These are phyloP conservation scores for Rhynchopsitta pachyrhyncha DNA, from an alignment of 2,113 vertebrate genomes.

Conservation along the genomic window DNA sequence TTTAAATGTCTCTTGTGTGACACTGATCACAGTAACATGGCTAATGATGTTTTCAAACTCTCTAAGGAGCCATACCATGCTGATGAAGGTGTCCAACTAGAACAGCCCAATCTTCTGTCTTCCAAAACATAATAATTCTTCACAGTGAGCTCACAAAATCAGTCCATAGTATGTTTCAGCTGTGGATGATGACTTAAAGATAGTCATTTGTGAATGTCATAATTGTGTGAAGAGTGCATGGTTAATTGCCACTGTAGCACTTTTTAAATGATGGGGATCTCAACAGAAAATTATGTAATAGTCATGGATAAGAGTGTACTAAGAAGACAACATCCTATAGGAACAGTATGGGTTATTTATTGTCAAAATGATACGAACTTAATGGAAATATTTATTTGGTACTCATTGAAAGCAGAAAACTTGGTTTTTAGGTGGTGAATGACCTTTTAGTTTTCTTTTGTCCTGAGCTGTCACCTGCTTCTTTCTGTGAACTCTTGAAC, in stretches of 20 bases:
- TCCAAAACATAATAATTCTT: not conserved
- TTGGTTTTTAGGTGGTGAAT: not conserved
- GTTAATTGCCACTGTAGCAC: not conserved
- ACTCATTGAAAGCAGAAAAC: not conserved
- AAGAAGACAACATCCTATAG: not conserved
- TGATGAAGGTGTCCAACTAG: not conserved
- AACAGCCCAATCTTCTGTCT: not conserved
- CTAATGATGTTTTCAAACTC: not conserved
- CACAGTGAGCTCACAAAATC: not conserved
- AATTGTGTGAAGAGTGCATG: not conserved
- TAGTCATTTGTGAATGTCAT: not conserved
- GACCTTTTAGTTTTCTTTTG: not conserved
- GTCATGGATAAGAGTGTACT: not conserved
- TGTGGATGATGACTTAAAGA: not conserved
- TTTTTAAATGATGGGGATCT: not conserved
- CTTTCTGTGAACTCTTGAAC: not conserved
- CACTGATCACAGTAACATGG: not conserved
- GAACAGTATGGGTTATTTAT: not conserved
- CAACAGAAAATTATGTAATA: not conserved
- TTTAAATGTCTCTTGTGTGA: not conserved
- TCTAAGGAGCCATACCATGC: not conserved
- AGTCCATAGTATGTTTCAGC: not conserved
- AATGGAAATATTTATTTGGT: not conserved
- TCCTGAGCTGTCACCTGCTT: not conserved
- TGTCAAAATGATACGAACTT: not conserved